Evolutionary conservation across 2,797 vertebrate species (phyloP), one percentile per base, ranked within the genome.

Genomic region (Parotocinclus haroldoi): DNA sequence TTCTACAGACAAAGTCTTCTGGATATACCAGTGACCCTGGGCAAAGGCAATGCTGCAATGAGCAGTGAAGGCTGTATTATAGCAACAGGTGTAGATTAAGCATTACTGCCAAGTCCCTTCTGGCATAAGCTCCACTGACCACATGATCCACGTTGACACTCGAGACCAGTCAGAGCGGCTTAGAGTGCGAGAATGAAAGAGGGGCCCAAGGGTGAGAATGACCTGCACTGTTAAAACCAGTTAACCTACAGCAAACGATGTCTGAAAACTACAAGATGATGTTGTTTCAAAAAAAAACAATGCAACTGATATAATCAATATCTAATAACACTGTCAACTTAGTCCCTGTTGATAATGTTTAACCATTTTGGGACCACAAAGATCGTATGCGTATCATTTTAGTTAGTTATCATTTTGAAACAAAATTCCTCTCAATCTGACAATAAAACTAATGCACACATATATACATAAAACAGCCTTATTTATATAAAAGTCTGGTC

Each of bases 141-240:
- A 73, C 73, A 75, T 82, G 86, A 88, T 82, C 49, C 69, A 70
- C 66, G 74, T 45, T 76, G 84, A 83, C 84, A 81, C 84, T 80
- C 76, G 55, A 73, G 54, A 74, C 68, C 48, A 75, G 78, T 82
- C 76, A 66, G 49, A 75, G 74, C 69, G 73, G 40, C 56, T 78
- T 52, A 82, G 69, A 53, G 45, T 50, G 54, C 1, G 51, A 27
- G 16, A 18, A 42, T n/a, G 46, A 58, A 39, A 63, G 49, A 54
- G 8, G 48, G 16, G 59, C 63, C 49, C 44, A 11, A 8, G 10
- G 42, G 64, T 52, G 54, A 63, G 51, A 38, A 46, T 27, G 55
- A 58, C 39, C 55, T 62, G 63, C 52, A 38, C 14, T 9, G 11
- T 38, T 17, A 56, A 39, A 38, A 27, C 52, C 39, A 9, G 18